A percentile compares a stretch with the other conserved stretches of the same genome.
Conservation (phyloP, 2,113 vertebrate genomes). For the Lepisosteus osseus region DNA sequence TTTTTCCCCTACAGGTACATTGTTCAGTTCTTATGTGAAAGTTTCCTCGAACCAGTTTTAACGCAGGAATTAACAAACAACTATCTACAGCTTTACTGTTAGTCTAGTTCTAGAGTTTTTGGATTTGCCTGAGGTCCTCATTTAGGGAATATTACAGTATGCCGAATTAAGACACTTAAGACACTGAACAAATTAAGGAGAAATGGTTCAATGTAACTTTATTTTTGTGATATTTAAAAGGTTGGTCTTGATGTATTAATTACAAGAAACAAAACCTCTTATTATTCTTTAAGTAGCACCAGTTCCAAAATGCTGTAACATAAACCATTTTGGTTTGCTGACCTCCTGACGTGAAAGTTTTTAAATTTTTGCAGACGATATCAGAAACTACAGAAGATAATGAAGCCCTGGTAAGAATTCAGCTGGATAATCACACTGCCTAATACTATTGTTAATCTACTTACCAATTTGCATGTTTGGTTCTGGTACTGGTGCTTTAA, state of each 20-base stretch:
- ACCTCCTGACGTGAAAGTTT: conserved; percentile 76
- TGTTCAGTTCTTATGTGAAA: not conserved
- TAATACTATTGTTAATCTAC: conserved; percentile 63
- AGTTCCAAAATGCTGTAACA: conserved; percentile 17
- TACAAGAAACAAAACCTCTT: no score
- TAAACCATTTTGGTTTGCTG: conserved; percentile 28
- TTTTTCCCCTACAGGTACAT: not conserved
- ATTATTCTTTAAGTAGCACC: not conserved
- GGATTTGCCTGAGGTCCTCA: no score
- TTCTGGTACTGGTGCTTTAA: conserved; percentile 47
- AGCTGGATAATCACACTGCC: conserved; percentile 58
- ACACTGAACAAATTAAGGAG: no score
- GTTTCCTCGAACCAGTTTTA: not conserved
- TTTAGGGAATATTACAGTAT: no score
- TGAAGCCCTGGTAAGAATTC: conserved; percentile 97
- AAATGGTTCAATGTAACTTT: no score
- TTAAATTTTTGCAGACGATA: conserved; percentile 94
- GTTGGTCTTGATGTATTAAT: no score
- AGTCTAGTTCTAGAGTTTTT: no score
- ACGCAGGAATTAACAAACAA: not conserved
- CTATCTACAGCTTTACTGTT: no score
- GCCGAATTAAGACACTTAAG: no score
- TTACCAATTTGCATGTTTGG: conserved; percentile 73
- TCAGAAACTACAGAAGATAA: conserved; percentile 99
- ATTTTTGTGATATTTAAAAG: no score